Evolutionary conservation across 2,888 invertebrate genomes (phyloP).

Genomic region (Apomyelois bistriatella): DNA sequence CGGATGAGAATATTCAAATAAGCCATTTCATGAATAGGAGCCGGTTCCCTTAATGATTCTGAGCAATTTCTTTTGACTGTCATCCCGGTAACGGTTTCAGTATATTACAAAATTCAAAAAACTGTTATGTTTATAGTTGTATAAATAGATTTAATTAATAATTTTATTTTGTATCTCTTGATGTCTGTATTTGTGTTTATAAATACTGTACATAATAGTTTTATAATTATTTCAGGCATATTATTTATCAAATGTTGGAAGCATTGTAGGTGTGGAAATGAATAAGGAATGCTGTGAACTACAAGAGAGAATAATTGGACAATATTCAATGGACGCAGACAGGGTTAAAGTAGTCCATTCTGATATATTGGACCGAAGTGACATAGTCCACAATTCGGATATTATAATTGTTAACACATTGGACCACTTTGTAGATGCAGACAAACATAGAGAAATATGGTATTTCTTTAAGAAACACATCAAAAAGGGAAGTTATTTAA

Average conservation of each 20-base stretch:
- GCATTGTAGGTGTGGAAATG: constrained; percentile 85
- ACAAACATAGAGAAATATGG: constrained; percentile 82
- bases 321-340: constrained; percentile 70
- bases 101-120: too few species aligned
- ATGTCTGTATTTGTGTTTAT: too few species aligned
- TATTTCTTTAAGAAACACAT: constrained; percentile 75
- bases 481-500: constrained; percentile 78
- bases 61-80: too few species aligned
- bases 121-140: too few species aligned
- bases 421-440: constrained; percentile 82
- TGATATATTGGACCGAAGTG: constrained; percentile 77
- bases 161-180: too few species aligned
- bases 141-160: too few species aligned
- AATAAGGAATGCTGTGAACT: constrained; percentile 83
- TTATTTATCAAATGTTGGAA: constrained; percentile 76
- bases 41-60: too few species aligned
- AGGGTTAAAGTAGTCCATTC: constrained; percentile 79
- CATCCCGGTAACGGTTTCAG: too few species aligned
- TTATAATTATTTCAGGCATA: constrained; percentile 74
- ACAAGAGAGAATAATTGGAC: constrained; percentile 77
- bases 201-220: neutral
- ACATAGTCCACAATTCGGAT: constrained; percentile 78
- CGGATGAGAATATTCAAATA: too few species aligned
- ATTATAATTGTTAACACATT: constrained; percentile 84
- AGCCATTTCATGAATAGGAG: too few species aligned